Conservation (phyloP, 2,113 vertebrate genomes). For the Hylia prasina region DNA sequence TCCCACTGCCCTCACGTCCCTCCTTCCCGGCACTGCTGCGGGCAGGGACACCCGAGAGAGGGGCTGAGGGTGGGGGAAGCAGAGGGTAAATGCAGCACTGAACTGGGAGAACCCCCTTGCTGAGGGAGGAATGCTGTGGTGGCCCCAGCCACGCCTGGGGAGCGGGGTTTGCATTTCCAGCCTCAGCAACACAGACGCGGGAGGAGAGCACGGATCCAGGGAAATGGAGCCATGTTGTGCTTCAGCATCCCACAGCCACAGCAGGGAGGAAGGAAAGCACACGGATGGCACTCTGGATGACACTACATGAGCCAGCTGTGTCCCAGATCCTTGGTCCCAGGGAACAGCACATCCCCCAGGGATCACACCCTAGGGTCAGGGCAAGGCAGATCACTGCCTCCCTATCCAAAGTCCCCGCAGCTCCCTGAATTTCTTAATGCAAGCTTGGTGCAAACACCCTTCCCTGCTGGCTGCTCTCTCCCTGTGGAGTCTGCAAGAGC, state of each 20-base stretch:
- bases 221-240: neutral
- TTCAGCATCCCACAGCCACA: neutral
- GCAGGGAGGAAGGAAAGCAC: neutral
- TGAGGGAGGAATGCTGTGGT: neutral
- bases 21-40: accelerated
- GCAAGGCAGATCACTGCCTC: neutral
- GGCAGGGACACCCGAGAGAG: neutral
- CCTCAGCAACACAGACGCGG: accelerated
- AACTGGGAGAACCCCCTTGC: accelerated
- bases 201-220: accelerated
- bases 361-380: neutral
- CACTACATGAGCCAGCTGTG: neutral
- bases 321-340: neutral
- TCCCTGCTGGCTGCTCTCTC: neutral
- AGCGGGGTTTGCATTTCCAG: neutral
- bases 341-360: neutral
- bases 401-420: neutral
- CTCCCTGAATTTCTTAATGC: neutral
- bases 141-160: neutral
- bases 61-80: neutral
- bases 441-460: neutral
- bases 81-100: neutral
- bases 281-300: accelerated
- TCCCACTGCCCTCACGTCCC: neutral
- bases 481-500: neutral